Evolutionary conservation across 1,140 invertebrate genomes (phyloP).

Genomic region (Galleria mellonella): DNA sequence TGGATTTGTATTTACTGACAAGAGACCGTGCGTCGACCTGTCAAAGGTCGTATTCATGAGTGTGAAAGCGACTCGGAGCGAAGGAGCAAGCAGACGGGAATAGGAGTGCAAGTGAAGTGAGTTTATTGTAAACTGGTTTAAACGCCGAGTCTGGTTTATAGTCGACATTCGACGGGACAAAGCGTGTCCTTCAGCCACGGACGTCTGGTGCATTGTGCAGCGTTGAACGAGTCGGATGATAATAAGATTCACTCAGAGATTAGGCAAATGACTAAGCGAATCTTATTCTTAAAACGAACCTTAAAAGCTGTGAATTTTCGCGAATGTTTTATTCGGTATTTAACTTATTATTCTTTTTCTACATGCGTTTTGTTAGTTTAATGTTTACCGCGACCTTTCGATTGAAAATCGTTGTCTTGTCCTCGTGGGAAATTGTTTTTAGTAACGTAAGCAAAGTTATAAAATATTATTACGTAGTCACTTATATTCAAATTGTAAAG

Average conservation of each 20-base stretch:
- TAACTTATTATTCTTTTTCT: no score
- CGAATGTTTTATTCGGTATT: no score
- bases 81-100: constrained; percentile 30
- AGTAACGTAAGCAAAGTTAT: no score
- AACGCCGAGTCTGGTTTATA: constrained; percentile 16
- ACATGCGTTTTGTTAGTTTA: no score
- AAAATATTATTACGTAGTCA: no score
- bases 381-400: no score
- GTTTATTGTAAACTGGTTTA: constrained; percentile 40
- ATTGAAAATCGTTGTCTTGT: no score
- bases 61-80: constrained; percentile 30
- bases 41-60: constrained; percentile 30
- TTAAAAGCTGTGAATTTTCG: no score
- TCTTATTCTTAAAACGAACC: no score
- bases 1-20: constrained; percentile 8
- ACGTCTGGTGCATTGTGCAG: constrained; percentile 32
- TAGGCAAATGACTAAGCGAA: no score
- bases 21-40: constrained; percentile 17
- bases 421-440: no score
- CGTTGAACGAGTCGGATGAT: constrained; percentile 16
- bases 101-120: constrained; percentile 43
- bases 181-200: constrained; percentile 35
- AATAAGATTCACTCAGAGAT: not conserved
- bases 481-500: no score
- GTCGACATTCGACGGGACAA: constrained; percentile 21